A percentile compares a stretch with the other conserved stretches of the same genome.
Evolutionary conservation across 2,797 vertebrate genomes (phyloP).

Genomic region (Nyctalus aviator): DNA sequence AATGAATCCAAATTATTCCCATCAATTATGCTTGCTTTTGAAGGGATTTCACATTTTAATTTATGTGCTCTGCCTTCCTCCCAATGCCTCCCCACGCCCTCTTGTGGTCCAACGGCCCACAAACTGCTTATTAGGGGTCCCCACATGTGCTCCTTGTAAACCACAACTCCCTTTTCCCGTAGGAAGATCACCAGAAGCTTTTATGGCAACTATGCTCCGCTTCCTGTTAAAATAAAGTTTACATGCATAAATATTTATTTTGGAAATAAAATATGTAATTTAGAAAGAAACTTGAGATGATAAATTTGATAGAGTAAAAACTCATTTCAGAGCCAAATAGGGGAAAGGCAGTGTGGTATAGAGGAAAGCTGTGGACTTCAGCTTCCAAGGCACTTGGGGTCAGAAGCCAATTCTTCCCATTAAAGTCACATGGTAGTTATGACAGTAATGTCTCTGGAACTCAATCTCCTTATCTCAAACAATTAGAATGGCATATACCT

Average conservation of each 20-base stretch:
- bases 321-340: conserved; percentile 43
- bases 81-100: not conserved
- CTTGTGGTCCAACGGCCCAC: conserved; percentile 9
- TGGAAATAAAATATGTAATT: conserved; percentile 75
- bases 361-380: conserved; percentile 19
- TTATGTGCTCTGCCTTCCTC: not conserved
- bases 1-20: conserved; percentile 42
- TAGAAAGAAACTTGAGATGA: conserved; percentile 68
- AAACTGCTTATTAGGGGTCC: conserved; percentile 23
- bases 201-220: conserved; percentile 3
- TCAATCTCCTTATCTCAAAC: conserved; percentile 7
- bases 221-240: conserved; percentile 76
- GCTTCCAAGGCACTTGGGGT: not conserved
- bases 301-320: conserved; percentile 40
- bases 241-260: conserved; percentile 75
- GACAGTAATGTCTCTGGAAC: not conserved
- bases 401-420: not conserved
- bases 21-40: not conserved
- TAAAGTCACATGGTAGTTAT: not conserved
- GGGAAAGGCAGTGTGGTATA: not conserved
- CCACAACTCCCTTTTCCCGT: conserved; percentile 79
- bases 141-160: conserved; percentile 51
- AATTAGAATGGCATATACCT: not conserved
- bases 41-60: not conserved
- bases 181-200: conserved; percentile 69